A percentile compares a stretch with the other conserved stretches of the same genome.
phyloP scores from a whole-genome alignment of 2,797 vertebrate genomes.

The Lagorchestes hirsutus region DNA sequence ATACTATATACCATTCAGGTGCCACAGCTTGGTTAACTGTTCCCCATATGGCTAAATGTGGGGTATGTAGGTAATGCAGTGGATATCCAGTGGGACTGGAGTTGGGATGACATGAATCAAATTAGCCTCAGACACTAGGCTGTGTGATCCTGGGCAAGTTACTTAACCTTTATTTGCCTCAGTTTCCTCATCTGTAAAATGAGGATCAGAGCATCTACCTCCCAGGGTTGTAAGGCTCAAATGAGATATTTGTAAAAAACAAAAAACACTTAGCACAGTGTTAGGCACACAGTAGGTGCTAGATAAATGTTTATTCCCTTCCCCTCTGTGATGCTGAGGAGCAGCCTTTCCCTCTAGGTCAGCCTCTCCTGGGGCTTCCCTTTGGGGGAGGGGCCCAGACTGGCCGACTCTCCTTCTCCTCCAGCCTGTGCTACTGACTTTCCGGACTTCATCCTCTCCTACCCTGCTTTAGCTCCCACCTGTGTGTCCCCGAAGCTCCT shows the following conservation, averaged over 20 bases:
- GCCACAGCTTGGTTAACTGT: background rate
- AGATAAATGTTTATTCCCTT: background rate
- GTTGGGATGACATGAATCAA: background rate
- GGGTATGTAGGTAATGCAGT: background rate
- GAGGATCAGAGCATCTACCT: background rate
- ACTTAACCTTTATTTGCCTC: background rate
- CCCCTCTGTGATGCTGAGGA: rapidly evolving
- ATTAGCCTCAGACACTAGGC: background rate
- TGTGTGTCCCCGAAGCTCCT: background rate
- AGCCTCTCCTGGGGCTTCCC: background rate
- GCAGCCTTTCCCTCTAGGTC: background rate
- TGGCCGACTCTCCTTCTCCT: background rate
- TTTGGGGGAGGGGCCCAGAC: background rate
- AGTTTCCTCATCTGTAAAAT: background rate
- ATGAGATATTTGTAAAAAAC: background rate
- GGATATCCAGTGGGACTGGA: background rate
- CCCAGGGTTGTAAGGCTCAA: background rate
- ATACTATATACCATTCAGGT: background rate
- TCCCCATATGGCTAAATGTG: background rate
- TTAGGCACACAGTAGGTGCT: background rate
- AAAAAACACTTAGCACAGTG: background rate
- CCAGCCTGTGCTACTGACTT: background rate
- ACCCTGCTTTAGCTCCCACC: background rate
- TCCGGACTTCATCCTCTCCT: background rate
- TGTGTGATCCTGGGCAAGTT: background rate